Conservation (phyloP, 2,888 invertebrate genomes). For the Andrena minutula region DNA sequence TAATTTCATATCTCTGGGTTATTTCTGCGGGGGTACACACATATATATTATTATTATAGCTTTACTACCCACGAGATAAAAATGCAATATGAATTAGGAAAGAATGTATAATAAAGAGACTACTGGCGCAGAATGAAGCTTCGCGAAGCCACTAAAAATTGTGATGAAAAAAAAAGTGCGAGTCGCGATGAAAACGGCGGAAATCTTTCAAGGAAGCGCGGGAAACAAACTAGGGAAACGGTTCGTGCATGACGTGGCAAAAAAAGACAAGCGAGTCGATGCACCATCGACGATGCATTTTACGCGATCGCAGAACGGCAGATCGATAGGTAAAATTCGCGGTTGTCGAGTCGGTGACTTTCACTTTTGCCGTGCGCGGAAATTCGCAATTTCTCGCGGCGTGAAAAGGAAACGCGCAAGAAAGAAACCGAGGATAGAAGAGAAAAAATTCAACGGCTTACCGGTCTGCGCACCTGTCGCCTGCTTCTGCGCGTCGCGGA, state of each 20-base stretch:
- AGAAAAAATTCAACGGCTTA: conserved; percentile 25
- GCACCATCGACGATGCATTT: conserved; percentile 28
- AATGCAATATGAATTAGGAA: too few species aligned
- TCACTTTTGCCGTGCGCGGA: conserved; percentile 38
- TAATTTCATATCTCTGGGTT: too few species aligned
- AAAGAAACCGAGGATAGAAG: neutral
- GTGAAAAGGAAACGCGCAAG: neutral
- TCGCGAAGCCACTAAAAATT: too few species aligned
- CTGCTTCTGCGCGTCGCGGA: conserved; percentile 11
- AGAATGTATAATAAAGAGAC: too few species aligned
- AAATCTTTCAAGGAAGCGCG: neutral
- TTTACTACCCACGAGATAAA: too few species aligned
- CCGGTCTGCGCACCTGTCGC: conserved; percentile 29
- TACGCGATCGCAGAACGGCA: conserved; percentile 7
- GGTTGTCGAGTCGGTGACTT: conserved; percentile 38
- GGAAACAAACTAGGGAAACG: neutral
- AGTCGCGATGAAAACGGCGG: neutral
- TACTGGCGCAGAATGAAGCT: too few species aligned
- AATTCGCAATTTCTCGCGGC: conserved; percentile 12
- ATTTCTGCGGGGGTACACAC: too few species aligned
- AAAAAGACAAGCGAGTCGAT: conserved; percentile 23
- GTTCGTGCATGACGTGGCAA: neutral
- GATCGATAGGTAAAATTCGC: conserved; percentile 31
- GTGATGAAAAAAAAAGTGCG: neutral
- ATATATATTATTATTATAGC: too few species aligned